A percentile compares a stretch with the other conserved stretches of the same genome.
Conservation (phyloP, 2,797 vertebrate genomes). For the Anabas testudineus region DNA sequence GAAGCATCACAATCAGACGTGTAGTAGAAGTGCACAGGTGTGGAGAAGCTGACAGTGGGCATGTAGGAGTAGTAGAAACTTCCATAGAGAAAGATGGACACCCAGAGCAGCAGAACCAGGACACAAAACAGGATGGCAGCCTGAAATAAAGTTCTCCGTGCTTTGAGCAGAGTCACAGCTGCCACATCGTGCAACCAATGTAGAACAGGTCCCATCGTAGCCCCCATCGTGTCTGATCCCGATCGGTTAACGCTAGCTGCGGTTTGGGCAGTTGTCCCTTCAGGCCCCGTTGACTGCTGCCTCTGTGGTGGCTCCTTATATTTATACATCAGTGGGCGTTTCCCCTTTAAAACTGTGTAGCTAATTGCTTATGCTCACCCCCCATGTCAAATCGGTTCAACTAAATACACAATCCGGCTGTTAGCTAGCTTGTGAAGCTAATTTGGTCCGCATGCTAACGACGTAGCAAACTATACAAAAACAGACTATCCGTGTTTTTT, state of each 20-base stretch:
- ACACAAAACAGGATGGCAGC: constrained; percentile 87
- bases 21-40: constrained; percentile 90
- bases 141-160: constrained; percentile 88
- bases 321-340: constrained; percentile 63
- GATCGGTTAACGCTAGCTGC: constrained; percentile 29
- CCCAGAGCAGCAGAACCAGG: constrained; percentile 90
- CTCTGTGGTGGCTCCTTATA: constrained; percentile 35
- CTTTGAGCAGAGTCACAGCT: constrained; percentile 84
- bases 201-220: constrained; percentile 78
- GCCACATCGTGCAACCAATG: constrained; percentile 90
- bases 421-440: neutral
- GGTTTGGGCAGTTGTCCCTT: constrained; percentile 23
- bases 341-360: constrained; percentile 20
- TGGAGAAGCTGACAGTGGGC: constrained; percentile 92
- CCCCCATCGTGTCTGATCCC: constrained; percentile 68
- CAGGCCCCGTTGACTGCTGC: constrained; percentile 36
- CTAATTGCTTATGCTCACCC: constrained; percentile 52
- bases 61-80: constrained; percentile 97
- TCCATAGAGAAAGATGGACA: constrained; percentile 93
- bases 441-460: neutral
- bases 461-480: neutral
- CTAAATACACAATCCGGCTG: neutral
- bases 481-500: neutral
- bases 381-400: constrained; percentile 23
- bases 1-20: constrained; percentile 86